phyloP scores from a whole-genome alignment of 2,113 vertebrate species.

The Climacteris rufus region DNA sequence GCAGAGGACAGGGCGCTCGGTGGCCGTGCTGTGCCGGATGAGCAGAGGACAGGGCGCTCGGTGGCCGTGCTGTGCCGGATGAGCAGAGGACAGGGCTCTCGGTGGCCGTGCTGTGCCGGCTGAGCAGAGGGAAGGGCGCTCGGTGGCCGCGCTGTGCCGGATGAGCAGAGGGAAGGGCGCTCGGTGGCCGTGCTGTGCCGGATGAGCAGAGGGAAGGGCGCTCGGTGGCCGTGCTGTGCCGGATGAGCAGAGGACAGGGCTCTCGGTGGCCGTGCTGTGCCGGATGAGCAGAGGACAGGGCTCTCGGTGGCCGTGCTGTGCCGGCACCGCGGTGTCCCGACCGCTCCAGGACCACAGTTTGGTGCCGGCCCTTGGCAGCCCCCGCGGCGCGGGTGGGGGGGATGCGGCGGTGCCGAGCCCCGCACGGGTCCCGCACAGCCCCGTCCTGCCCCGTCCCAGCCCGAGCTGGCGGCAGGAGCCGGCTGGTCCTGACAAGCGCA shows the following conservation, averaged over 20 bases:
- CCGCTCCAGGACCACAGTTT: fast-evolving
- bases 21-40: fast-evolving
- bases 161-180: fast-evolving
- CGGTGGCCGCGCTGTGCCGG: fast-evolving
- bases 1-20: fast-evolving
- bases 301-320: fast-evolving
- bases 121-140: fast-evolving
- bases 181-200: fast-evolving
- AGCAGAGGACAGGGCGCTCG: fast-evolving
- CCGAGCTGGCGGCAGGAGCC: background rate
- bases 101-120: fast-evolving
- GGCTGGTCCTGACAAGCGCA: background rate
- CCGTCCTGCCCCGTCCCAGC: fast-evolving
- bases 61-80: fast-evolving
- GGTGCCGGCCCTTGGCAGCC: fast-evolving
- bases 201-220: fast-evolving
- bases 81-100: background rate
- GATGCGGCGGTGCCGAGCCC: background rate
- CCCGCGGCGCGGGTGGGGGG: fast-evolving
- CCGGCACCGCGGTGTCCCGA: fast-evolving
- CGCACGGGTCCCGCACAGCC: fast-evolving
- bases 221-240: fast-evolving
- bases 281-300: fast-evolving
- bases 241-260: fast-evolving
- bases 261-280: fast-evolving